Conservation (phyloP, 2,797 vertebrate genomes). For the Acomys russatus region DNA sequence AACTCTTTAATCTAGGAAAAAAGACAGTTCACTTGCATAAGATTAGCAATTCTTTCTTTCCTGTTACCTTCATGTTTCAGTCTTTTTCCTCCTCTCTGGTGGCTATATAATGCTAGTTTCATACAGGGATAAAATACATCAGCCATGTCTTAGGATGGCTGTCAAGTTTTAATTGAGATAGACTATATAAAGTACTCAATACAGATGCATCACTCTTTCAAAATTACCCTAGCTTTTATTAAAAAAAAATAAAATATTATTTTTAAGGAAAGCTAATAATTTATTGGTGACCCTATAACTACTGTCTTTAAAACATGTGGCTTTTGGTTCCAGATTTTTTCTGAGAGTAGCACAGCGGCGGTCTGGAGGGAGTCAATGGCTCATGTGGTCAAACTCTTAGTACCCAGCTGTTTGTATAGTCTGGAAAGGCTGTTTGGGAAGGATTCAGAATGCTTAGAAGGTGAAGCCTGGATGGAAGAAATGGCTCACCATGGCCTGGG, state of each 20-base stretch:
- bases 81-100: not conserved
- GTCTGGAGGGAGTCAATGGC: no score
- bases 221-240: not conserved
- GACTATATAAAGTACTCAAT: not conserved
- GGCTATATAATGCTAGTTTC: not conserved
- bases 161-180: slow-evolving; percentile 37
- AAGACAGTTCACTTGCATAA: not conserved
- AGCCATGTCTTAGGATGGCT: not conserved
- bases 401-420: not conserved
- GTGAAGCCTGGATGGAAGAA: not conserved
- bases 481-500: no score
- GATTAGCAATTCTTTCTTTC: not conserved
- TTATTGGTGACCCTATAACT: not conserved
- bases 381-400: not conserved
- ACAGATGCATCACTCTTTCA: not conserved
- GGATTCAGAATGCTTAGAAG: not conserved
- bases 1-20: not conserved
- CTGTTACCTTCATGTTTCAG: not conserved
- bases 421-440: not conserved
- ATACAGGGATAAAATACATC: not conserved
- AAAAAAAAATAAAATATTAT: not conserved
- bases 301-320: not conserved
- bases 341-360: not conserved
- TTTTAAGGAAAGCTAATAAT: slow-evolving; percentile 16
- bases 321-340: not conserved